phyloP scores from a whole-genome alignment of 2,888 invertebrate genomes.

The Campoplex capitator region DNA sequence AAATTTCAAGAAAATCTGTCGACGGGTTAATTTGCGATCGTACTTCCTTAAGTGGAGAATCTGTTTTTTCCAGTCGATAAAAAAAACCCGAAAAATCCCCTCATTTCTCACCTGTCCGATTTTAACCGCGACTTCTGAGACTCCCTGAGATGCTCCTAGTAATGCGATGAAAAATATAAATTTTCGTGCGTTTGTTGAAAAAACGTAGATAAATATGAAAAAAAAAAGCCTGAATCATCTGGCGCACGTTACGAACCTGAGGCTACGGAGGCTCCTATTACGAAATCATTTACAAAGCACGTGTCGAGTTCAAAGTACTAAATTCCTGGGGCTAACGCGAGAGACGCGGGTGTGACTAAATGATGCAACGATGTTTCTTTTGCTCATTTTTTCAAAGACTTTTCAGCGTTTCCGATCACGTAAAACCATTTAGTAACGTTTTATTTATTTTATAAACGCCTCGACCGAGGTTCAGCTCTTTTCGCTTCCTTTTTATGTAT shows the following conservation, averaged over 20 bases:
- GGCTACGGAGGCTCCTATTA: constrained; percentile 7
- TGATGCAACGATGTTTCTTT: constrained; percentile 38
- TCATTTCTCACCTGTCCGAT: neutral
- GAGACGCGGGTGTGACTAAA: constrained; percentile 50
- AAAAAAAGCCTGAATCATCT: neutral
- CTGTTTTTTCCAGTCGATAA: neutral
- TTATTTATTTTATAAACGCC: neutral
- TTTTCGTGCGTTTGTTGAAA: too few species aligned
- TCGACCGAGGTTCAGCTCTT: neutral
- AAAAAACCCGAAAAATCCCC: neutral
- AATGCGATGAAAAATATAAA: too few species aligned
- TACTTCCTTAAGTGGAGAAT: too few species aligned
- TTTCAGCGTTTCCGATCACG: constrained; percentile 19
- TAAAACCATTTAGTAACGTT: constrained; percentile 2
- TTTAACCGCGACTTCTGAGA: neutral
- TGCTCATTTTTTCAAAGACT: neutral
- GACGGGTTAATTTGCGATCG: too few species aligned
- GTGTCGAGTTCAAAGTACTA: constrained; percentile 45
- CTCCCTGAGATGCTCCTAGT: too few species aligned
- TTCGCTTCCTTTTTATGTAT: neutral
- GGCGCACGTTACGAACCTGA: neutral
- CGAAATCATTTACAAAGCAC: constrained; percentile 37
- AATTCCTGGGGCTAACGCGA: constrained; percentile 46
- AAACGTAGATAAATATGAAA: neutral
- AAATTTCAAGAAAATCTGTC: too few species aligned